phyloP scores from a whole-genome alignment of 2,888 invertebrate species.

The Ophioninae sp. region DNA sequence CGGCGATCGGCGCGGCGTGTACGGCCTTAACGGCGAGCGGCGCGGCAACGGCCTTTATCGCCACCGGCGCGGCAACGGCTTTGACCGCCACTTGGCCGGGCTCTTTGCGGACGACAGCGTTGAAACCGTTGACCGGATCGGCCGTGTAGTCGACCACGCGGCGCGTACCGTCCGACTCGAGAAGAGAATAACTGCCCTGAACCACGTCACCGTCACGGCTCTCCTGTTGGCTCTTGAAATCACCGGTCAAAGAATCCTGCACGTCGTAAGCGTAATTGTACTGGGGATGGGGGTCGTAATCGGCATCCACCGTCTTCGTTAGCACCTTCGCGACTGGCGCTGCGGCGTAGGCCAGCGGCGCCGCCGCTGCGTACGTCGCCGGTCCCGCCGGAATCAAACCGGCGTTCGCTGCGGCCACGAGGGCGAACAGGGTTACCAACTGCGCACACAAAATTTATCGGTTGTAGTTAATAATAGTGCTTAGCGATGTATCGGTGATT shows the following conservation, averaged over 20 bases:
- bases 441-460: constrained; percentile 34
- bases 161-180: constrained; percentile 80
- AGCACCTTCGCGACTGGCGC: constrained; percentile 72
- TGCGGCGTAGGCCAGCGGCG: constrained; percentile 68
- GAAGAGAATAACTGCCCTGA: constrained; percentile 76
- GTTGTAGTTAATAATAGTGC: background rate
- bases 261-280: constrained; percentile 78
- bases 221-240: constrained; percentile 68
- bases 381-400: constrained; percentile 79
- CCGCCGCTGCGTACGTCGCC: constrained; percentile 73
- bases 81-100: constrained; percentile 75
- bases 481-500: background rate
- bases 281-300: constrained; percentile 78
- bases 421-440: constrained; percentile 76
- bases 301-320: constrained; percentile 73
- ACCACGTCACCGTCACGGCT: constrained; percentile 67
- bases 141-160: constrained; percentile 67
- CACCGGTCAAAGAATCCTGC: constrained; percentile 67
- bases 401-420: constrained; percentile 81
- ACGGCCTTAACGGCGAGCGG: constrained; percentile 18
- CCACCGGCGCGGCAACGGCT: constrained; percentile 57
- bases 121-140: constrained; percentile 65
- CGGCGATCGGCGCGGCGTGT: constrained; percentile 54
- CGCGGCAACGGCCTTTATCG: constrained; percentile 46
- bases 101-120: constrained; percentile 64